Percentiles rank a stretch among this genome's conserved stretches.
Conservation (phyloP, 23 tunicate species). For the Botrylloides violaceus region DNA sequence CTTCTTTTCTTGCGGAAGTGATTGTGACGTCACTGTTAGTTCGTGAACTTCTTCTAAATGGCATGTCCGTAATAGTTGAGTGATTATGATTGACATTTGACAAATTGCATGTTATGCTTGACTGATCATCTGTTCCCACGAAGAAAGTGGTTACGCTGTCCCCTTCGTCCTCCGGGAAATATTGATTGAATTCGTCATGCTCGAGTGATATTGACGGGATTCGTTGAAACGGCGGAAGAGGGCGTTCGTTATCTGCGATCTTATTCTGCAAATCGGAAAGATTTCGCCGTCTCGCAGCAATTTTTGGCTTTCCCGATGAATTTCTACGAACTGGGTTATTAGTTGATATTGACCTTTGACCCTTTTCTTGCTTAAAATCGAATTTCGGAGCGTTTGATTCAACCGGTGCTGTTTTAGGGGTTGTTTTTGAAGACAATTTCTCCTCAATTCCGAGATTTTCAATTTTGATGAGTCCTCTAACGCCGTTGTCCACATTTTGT, state of each 20-base stretch:
- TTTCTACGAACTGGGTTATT: not conserved
- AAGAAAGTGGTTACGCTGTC: not conserved
- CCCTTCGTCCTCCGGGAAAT: conserved; percentile 27
- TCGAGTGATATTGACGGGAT: conserved; percentile 72
- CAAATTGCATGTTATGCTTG: too few relatives aligned
- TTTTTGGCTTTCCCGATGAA: conserved; percentile 11
- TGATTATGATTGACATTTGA: not conserved
- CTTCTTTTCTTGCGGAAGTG: too few relatives aligned
- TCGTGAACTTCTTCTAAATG: too few relatives aligned
- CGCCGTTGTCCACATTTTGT: not conserved
- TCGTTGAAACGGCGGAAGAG: conserved; percentile 21
- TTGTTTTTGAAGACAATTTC: not conserved
- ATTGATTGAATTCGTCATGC: conserved; percentile 55
- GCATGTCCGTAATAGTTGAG: not conserved
- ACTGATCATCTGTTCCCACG: not conserved
- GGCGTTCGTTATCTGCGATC: not conserved
- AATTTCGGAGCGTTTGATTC: not conserved
- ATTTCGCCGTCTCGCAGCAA: conserved; percentile 28
- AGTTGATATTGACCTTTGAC: not conserved
- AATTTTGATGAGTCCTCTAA: not conserved
- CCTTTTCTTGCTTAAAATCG: not conserved
- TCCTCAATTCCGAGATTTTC: not conserved
- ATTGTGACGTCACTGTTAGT: too few relatives aligned
- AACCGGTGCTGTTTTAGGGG: not conserved
- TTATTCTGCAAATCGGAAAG: conserved; percentile 31